These are phyloP conservation scores for Brachionus paranguensis DNA, from an alignment of 1,140 invertebrate genomes.

Conservation along the genomic window DNA sequence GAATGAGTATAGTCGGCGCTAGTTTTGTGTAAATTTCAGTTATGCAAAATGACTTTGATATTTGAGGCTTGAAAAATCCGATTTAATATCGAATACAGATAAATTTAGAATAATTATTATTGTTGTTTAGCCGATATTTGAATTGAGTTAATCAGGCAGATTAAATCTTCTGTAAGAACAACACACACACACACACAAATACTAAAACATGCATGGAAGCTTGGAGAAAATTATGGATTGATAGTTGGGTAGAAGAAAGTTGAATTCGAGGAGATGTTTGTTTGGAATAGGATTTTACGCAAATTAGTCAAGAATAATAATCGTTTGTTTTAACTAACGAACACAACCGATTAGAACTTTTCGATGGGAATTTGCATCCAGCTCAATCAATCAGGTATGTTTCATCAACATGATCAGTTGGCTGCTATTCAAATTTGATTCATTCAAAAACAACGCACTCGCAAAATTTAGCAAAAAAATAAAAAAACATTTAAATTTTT, in stretches of 20 bases:
- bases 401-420: background rate
- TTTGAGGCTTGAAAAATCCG: conserved; percentile 20
- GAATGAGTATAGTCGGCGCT: background rate
- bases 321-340: background rate
- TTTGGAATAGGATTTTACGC: conserved; percentile 12
- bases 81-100: conserved; percentile 30
- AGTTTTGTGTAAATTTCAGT: background rate
- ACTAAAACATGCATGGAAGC: background rate
- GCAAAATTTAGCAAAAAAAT: background rate
- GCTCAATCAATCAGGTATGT: background rate
- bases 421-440: no score
- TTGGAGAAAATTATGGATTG: background rate
- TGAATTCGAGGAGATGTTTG: background rate
- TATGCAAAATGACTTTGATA: conserved; percentile 37
- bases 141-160: conserved; percentile 38
- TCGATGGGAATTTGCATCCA: background rate
- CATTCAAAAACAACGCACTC: no score
- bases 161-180: conserved; percentile 35
- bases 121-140: conserved; percentile 25
- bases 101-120: conserved; percentile 10
- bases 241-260: background rate
- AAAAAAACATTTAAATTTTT: conserved; percentile 7
- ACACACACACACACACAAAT: background rate
- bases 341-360: background rate
- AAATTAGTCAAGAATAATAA: conserved; percentile 36